Evolutionary conservation across 2,888 invertebrate species (phyloP), one percentile per base, ranked within the genome.

Genomic region (Mimumesa dahlbomi): DNA sequence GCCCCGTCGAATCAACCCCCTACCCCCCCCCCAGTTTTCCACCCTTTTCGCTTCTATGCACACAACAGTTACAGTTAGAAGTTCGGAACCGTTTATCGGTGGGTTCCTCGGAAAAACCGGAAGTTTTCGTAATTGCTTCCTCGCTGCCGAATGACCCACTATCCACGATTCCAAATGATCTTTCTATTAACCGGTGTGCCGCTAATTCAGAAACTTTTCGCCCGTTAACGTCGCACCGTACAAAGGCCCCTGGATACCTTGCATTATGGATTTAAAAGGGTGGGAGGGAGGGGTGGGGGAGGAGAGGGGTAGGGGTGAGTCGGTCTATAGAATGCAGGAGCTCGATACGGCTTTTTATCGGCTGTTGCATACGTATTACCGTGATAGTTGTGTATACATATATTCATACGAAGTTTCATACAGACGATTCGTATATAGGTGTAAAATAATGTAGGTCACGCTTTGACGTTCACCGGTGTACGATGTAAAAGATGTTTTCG

Each of bases 61-160:
- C 36, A 42, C 38, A 22, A 54, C 54, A 50, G 38, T 54, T 50
- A 43, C 56, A 42, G 34, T 31, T 21, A 65, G 7, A 63, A 59
- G 43, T 61, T 14, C 36, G 34, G 52, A 9, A 52, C 25, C 71
- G 53, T 66, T 57, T 49, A 52, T 42, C 58, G 29, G 14, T 48
- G 16, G 36, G 31, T 34, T 42, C 25, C 31, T 1, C 38, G 9
- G 11, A 56, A 38, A 63, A 57, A 22, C 31, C 18, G 46, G 46
- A 46, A 64, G 34, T 56, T 72, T 31, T 25, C 45, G 46, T 75
- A 59, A 72, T 67, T 72, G 42, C 62, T 54, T 54, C 22, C 50
- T 21, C 19, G 13, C 6, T 36, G 25, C 19, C 34, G 16, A 45
- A 40, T 21, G 22, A 29, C 18, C 29, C 0, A 43, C 42, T 16